Evolutionary conservation across 2,113 vertebrate genomes (phyloP).

Genomic region (Gasterosteus nipponicus): DNA sequence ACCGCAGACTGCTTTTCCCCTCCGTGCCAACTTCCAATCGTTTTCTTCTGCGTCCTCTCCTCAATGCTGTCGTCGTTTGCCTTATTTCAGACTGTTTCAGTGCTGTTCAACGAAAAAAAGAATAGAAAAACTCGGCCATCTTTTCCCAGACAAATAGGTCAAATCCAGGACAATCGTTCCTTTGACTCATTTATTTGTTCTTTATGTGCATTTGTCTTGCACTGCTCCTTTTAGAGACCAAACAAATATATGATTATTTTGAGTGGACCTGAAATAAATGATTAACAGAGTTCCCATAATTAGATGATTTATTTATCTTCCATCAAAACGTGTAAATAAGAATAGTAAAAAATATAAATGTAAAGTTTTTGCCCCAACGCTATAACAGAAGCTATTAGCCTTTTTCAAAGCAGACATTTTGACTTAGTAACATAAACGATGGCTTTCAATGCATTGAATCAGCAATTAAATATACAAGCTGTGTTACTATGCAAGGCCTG

Average conservation of each 20-base stretch:
- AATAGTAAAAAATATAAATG: neutral
- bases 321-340: neutral
- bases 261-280: neutral
- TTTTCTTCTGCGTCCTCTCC: conserved; percentile 29
- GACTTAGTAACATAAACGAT: neutral
- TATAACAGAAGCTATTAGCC: neutral
- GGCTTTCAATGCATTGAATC: neutral
- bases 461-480: neutral
- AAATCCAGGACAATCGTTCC: conserved; percentile 43
- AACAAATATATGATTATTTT: conserved; percentile 8
- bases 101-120: neutral
- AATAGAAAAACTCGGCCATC: conserved; percentile 1
- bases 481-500: neutral
- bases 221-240: neutral
- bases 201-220: neutral
- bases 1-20: conserved; percentile 68
- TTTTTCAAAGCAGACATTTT: neutral
- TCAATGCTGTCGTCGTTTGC: conserved; percentile 50
- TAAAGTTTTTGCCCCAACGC: neutral
- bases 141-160: conserved; percentile 36
- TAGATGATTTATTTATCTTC: neutral
- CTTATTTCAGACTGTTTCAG: conserved; percentile 26
- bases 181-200: conserved; percentile 18
- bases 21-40: conserved; percentile 69
- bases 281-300: neutral